Percentiles rank a stretch among this genome's conserved stretches.
Evolutionary conservation across 2,113 vertebrate genomes (phyloP).

Genomic region (Myodes glareolus): DNA sequence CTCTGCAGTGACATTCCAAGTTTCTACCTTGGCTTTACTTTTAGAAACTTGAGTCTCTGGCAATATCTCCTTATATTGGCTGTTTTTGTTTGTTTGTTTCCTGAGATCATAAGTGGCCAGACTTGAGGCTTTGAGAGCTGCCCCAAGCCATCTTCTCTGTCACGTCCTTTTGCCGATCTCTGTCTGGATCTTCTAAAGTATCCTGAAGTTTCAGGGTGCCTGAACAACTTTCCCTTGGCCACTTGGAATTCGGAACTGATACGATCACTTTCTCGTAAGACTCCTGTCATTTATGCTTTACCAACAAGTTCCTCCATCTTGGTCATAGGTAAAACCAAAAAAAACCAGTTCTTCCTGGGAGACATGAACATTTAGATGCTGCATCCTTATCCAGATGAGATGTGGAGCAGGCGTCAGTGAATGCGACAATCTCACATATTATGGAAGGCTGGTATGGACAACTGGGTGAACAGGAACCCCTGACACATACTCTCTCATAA

Average conservation of each 20-base stretch:
- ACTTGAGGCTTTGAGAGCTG: neutral
- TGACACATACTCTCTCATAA: neutral
- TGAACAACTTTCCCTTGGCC: constrained; percentile 24
- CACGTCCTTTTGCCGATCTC: neutral
- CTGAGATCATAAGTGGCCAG: neutral
- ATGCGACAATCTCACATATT: neutral
- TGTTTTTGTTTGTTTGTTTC: neutral
- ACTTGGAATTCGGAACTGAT: constrained; percentile 48
- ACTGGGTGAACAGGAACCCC: neutral
- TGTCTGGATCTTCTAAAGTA: neutral
- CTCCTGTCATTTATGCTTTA: constrained; percentile 40
- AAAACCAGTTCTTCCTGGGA: constrained; percentile 1
- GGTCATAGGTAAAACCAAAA: constrained; percentile 33
- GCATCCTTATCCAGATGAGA: neutral
- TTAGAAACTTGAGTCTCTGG: neutral
- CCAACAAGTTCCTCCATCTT: neutral
- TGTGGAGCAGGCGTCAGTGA: neutral
- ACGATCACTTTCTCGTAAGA: constrained; percentile 48
- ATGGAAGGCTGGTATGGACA: neutral
- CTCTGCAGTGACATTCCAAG: neutral
- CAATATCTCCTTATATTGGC: neutral
- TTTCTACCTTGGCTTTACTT: neutral
- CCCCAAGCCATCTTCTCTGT: neutral
- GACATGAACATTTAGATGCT: neutral
- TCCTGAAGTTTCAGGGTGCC: constrained; percentile 24